Evolutionary conservation across 2,113 vertebrate genomes (phyloP).

Genomic region (Shinisaurus crocodilurus): DNA sequence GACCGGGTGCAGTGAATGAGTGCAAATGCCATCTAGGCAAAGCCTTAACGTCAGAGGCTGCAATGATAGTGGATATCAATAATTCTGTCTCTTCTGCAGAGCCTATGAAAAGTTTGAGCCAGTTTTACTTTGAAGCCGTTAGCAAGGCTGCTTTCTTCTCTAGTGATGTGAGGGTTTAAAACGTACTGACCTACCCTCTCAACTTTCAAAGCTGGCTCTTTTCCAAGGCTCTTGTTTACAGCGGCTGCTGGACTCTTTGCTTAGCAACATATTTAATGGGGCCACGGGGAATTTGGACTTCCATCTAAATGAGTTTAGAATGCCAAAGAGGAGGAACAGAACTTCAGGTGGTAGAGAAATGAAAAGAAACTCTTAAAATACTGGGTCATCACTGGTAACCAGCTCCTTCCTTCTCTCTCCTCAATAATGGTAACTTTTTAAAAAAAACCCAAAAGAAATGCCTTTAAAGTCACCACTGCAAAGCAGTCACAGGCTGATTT

Average conservation of each 20-base stretch:
- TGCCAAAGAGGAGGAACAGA: constrained; percentile 56
- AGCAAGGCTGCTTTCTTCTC: constrained; percentile 50
- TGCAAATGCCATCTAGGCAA: neutral
- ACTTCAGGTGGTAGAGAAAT: constrained; percentile 42
- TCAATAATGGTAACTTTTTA: neutral
- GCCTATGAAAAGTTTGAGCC: constrained; percentile 23
- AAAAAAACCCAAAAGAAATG: neutral
- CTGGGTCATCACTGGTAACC: constrained; percentile 34
- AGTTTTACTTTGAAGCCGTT: constrained; percentile 38
- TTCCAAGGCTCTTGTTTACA: constrained; percentile 60
- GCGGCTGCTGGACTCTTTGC: constrained; percentile 65
- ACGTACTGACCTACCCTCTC: constrained; percentile 61
- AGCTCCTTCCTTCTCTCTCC: constrained; percentile 15
- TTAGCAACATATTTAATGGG: constrained; percentile 72
- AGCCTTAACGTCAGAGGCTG: neutral
- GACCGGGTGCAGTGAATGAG: neutral
- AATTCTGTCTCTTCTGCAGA: constrained; percentile 37
- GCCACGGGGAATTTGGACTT: constrained; percentile 58
- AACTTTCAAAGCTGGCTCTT: constrained; percentile 57
- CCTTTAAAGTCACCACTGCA: neutral
- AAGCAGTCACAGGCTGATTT: constrained; percentile 1
- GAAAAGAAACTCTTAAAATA: constrained; percentile 25
- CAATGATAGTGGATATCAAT: constrained; percentile 44
- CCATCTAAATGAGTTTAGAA: constrained; percentile 64
- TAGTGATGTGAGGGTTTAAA: constrained; percentile 66